A percentile compares a stretch with the other conserved stretches of the same genome.
Conservation (phyloP, 2,113 vertebrate genomes). For the Megaceryle maxima region DNA sequence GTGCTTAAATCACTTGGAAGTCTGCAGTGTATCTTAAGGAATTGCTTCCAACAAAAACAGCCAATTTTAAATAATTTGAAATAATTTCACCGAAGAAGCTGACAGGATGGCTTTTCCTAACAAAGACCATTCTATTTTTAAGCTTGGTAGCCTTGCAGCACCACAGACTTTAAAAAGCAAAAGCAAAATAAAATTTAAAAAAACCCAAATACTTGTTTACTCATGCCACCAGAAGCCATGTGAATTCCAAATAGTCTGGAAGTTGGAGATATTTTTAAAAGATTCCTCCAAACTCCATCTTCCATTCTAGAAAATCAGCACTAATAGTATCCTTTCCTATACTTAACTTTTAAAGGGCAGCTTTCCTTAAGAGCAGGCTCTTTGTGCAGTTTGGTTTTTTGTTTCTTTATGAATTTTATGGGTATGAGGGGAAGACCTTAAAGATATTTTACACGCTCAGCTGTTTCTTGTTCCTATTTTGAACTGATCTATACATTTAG, state of each 20-base stretch:
- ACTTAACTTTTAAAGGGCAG: not conserved
- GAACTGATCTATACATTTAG: not conserved
- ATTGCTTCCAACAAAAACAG: slow-evolving; percentile 9
- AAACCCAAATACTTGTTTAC: not conserved
- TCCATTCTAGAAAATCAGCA: not conserved
- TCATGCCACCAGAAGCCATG: not conserved
- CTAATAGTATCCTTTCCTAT: not conserved
- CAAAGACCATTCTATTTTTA: not conserved
- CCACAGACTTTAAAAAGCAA: not conserved
- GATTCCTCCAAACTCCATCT: not conserved
- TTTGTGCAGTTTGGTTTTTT: not conserved
- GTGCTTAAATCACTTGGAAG: slow-evolving; percentile 35
- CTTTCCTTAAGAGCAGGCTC: not conserved
- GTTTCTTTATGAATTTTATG: not conserved
- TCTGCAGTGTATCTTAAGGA: not conserved
- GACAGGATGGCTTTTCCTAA: not conserved
- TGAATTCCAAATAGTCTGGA: not conserved
- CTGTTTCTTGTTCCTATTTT: not conserved
- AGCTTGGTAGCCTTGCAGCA: not conserved
- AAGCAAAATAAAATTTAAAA: not conserved
- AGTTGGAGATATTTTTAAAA: not conserved
- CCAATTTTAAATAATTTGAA: not conserved
- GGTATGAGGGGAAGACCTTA: not conserved
- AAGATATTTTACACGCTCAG: not conserved
- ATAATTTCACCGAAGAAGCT: not conserved